Evolutionary conservation across 2,797 vertebrate species (phyloP), one percentile per base, ranked within the genome.

Genomic region (Antrozous pallidus): DNA sequence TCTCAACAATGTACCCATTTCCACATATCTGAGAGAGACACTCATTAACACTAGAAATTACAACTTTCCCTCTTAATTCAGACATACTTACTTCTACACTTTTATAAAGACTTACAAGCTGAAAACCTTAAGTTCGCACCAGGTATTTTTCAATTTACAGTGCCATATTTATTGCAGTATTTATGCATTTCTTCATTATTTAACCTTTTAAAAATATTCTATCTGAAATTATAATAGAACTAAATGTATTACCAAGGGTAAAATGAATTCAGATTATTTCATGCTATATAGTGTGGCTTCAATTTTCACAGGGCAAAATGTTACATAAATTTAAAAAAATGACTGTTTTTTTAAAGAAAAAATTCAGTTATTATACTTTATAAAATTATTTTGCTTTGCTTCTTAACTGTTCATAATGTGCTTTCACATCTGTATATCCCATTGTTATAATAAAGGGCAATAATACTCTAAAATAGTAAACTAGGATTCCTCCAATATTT

Each of bases 191-290:
- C 22, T 83, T 77, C 33, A 84, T 2, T 89, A 33, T 22, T 82
- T 45, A 70, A 79, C 20, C 45, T 73, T 12, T 90, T 85, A 45
- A 91, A 91, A 92, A 61, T 28, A 9, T 31, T n/a, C 36, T 63
- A 20, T 8, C 40, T 93, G 61, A 36, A 47, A 20, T 75, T 63
- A 75, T 3, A 83, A 6, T 33, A 89, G 56, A 81, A 51, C 6
- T 24, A 20, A 71, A 56, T 7, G 0, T 47, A 42, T 81, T 78
- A 77, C 17, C 24, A 88, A 33, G 67, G 28, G 33, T 93, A 70
- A 96, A 97, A 95, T 91, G 78, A 95, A 92, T 45, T 5, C 67
- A 79, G 88, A n/a, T 86, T n/a, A 88, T 47, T 45, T 16, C 11
- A 42, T 70, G 1, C 6, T 83, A 24, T 67, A 24, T 67, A 67